Evolutionary conservation across 2,113 vertebrate genomes (phyloP).

Genomic region (Tor tambroides): DNA sequence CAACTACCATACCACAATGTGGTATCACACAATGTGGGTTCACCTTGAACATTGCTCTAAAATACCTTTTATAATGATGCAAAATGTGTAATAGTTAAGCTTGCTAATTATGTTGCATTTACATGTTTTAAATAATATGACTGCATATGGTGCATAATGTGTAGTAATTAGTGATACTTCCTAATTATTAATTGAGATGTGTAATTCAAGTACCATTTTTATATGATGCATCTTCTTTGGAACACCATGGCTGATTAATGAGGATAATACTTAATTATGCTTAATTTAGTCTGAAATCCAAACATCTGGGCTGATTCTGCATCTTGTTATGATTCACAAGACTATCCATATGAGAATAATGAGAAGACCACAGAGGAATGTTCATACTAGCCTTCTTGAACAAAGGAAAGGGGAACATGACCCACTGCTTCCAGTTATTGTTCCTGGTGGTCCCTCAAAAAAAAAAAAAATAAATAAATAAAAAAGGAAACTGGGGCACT

Average conservation of each 20-base stretch:
- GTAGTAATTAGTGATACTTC: no score
- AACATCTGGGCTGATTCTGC: neutral
- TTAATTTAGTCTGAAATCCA: neutral
- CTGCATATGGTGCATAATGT: neutral
- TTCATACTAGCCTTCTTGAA: constrained; percentile 38
- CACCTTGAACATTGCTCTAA: no score
- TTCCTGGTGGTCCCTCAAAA: constrained; percentile 61
- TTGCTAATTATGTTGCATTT: neutral
- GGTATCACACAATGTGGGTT: no score
- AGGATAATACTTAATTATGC: neutral
- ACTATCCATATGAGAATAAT: neutral
- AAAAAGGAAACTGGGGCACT: constrained; percentile 26
- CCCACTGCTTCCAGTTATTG: constrained; percentile 74
- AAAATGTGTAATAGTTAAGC: neutral
- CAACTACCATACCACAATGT: neutral
- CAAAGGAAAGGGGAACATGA: constrained; percentile 62
- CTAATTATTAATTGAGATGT: no score
- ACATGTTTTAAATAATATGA: neutral
- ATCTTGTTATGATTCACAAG: neutral
- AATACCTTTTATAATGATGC: no score
- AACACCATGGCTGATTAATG: neutral
- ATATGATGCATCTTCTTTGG: neutral
- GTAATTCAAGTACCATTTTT: no score
- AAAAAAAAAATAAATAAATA: constrained; percentile 48
- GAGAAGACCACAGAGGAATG: neutral